Evolutionary conservation across 2,888 invertebrate species (phyloP).

Genomic region (Hanleya hanleyi): DNA sequence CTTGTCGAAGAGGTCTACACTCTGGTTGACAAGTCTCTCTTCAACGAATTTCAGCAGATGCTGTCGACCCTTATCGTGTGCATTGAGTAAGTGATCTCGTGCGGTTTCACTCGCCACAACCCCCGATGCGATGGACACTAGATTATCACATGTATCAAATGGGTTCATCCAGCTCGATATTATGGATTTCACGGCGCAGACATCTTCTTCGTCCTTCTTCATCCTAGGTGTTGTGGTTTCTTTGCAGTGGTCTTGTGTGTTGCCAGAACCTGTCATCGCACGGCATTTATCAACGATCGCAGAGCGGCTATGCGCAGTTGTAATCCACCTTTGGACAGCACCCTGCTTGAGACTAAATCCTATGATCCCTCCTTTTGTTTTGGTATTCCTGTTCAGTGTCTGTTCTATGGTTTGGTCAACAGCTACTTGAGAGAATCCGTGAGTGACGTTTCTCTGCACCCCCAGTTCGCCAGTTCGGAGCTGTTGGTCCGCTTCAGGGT

Average conservation of each 20-base stretch:
- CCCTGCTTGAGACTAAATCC: slow-evolving; percentile 15
- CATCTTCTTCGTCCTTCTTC: slow-evolving; percentile 8
- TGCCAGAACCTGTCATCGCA: slow-evolving; percentile 7
- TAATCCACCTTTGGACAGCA: slow-evolving; percentile 26
- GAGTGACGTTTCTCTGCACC: slow-evolving; percentile 14
- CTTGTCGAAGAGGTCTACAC: background rate
- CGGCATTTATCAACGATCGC: slow-evolving; percentile 15
- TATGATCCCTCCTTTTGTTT: slow-evolving; percentile 26
- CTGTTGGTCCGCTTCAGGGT: slow-evolving; percentile 16
- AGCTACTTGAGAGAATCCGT: slow-evolving; percentile 18
- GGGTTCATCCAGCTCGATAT: background rate
- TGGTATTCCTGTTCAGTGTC: slow-evolving; percentile 24
- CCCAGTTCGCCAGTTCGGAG: slow-evolving; percentile 8
- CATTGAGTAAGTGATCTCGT: background rate
- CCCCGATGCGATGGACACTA: background rate
- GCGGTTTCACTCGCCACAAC: background rate
- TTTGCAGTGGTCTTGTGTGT: background rate
- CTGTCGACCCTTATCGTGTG: slow-evolving; percentile 8
- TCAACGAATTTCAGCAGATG: background rate
- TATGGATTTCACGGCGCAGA: background rate
- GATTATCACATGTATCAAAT: background rate
- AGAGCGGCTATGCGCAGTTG: slow-evolving; percentile 10
- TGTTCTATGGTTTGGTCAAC: slow-evolving; percentile 27
- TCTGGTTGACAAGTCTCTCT: slow-evolving; percentile 4
- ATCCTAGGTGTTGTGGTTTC: background rate